phyloP scores from a whole-genome alignment of 2,888 invertebrate genomes.

The Vandiemenella viatica region DNA sequence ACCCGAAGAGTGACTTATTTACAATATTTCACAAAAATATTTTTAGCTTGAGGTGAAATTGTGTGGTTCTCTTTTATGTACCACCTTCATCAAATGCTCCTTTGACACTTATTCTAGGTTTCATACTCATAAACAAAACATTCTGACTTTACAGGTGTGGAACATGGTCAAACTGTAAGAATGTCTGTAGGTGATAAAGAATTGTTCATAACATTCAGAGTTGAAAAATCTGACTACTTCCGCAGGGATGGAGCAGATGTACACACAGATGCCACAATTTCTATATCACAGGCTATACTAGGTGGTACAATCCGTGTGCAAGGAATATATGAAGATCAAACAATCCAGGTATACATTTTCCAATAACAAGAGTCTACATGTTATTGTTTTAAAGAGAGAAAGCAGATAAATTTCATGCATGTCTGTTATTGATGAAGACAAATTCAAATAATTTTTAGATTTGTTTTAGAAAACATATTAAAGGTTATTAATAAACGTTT shows the following conservation, averaged over 20 bases:
- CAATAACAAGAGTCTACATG: constrained; percentile 16
- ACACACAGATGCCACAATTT: constrained; percentile 84
- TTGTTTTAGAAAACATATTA: too few species aligned
- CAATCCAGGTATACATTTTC: constrained; percentile 54
- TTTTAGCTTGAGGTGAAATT: too few species aligned
- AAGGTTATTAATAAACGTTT: too few species aligned
- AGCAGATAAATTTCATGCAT: too few species aligned
- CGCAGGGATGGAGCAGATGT: constrained; percentile 86
- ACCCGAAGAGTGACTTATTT: too few species aligned
- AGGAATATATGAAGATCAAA: constrained; percentile 90
- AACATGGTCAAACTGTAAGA: constrained; percentile 92
- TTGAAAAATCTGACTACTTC: constrained; percentile 79
- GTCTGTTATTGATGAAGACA: too few species aligned
- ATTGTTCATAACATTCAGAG: constrained; percentile 84
- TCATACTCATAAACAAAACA: background rate
- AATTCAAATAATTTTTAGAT: too few species aligned
- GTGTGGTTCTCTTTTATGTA: too few species aligned
- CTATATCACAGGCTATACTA: constrained; percentile 78
- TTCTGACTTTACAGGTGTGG: constrained; percentile 49
- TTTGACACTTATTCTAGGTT: too few species aligned
- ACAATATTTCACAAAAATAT: too few species aligned
- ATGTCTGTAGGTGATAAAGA: constrained; percentile 83
- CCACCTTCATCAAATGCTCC: too few species aligned
- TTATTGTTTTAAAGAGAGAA: too few species aligned
- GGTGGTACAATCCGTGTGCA: constrained; percentile 87